Evolutionary conservation across 2,888 invertebrate species (phyloP), one percentile per base, ranked within the genome.

Genomic region (Isotomurus palustris): DNA sequence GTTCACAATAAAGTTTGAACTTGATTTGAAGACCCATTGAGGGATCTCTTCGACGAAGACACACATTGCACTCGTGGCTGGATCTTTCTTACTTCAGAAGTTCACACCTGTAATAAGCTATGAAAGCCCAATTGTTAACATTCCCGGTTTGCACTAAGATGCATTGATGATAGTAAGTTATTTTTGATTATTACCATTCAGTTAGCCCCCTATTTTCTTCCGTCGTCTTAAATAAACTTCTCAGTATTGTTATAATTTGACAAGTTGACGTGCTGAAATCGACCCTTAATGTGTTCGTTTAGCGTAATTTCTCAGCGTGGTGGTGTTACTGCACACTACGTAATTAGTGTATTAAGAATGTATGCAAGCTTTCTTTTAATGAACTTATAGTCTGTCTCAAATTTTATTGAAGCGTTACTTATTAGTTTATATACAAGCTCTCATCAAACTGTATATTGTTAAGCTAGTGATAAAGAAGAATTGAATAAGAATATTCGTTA

Each of bases 11-110:
- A 43, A 19, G 24, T 22, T 43, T 43, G 22, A 22, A 21, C 43
- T 43, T 12, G 24, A 43, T 22, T 43, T 43, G 43, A 24, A 24
- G 43, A 43, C 24, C 43, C 43, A 43, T 24, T 43, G 22, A 12
- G 24, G 21, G 43, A 43, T 21, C 47, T 58, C 56, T 50, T 53
- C 52, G 59, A 45, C 56, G 64, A 67, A 65, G 67, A 65, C 67
- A 67, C 67, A 67, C 67, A 67, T 67, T 67, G 67, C 67, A 67
- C 67, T 67, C 67, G 60, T 63, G 61, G 67, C 58, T 63, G 61
- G 65, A 63, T 61, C 59, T 54, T 62, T 56, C 53, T 47, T 43
- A n/a, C 50, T 27, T 22, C 24, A 21, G 14, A 38, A 17, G 21
- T 50, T 50, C 17, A 25, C 24, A 24, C 36, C 19, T 22, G 8